phyloP scores from a whole-genome alignment of 2,797 vertebrate genomes.

The Buphagus erythrorhynchus region DNA sequence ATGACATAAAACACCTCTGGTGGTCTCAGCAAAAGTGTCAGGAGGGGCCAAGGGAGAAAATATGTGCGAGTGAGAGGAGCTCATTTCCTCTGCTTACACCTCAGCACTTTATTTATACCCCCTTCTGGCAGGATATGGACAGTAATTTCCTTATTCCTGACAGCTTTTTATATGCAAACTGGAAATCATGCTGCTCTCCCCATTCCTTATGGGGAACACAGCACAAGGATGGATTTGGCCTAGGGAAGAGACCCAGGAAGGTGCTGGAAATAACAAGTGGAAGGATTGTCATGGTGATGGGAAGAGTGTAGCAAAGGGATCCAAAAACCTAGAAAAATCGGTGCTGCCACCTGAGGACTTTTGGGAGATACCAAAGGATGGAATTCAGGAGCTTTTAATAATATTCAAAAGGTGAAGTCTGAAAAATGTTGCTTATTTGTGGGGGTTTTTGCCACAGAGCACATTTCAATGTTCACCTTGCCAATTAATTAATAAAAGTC shows the following conservation, averaged over 20 bases:
- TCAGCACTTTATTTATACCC: not conserved
- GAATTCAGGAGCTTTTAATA: not conserved
- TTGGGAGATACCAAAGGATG: not conserved
- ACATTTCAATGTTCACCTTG: not conserved
- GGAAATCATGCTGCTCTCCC: not conserved
- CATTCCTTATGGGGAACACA: not conserved
- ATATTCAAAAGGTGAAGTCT: not conserved
- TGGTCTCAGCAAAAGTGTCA: not conserved
- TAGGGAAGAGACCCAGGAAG: not conserved
- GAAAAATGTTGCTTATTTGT: not conserved
- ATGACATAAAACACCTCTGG: not conserved
- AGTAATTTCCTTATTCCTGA: constrained; percentile 16
- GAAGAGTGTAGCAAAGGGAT: not conserved
- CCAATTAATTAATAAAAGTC: not conserved
- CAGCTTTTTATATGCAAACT: not conserved
- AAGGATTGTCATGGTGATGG: too few species aligned
- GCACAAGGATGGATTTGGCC: not conserved
- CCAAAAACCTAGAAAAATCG: not conserved
- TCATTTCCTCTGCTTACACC: not conserved
- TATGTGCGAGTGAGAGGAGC: not conserved
- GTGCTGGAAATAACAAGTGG: not conserved
- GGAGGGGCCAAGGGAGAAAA: not conserved
- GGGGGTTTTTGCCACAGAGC: not conserved
- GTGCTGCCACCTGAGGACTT: not conserved
- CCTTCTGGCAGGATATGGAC: not conserved